Evolutionary conservation across 2,113 vertebrate genomes (phyloP), one percentile per base, ranked within the genome.

Genomic region (Machaerirhynchus nigripectus): DNA sequence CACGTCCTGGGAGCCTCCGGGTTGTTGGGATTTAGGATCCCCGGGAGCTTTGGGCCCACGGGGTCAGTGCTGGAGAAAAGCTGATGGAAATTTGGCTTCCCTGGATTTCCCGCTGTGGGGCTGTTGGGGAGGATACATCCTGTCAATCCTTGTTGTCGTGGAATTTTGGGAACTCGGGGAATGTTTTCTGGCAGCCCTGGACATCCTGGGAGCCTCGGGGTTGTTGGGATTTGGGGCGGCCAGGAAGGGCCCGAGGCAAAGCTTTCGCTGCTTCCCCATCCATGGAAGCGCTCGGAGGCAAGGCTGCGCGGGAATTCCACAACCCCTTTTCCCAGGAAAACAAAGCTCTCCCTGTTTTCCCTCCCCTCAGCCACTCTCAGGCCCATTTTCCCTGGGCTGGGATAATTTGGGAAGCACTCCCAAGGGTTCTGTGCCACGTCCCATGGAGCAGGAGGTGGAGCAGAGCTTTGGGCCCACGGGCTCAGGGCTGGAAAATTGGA

Each of bases 141-240:
- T 16, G 49, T 15, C 26, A 27, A 50, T 50, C 26, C 49, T 8
- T 15, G 49, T 50, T 50, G 49, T 9, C 15, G 26, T 27, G 49
- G 49, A 50, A 50, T 50, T 50, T 15, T 8, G 49, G 49, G 49
- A 50, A 9, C 26, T 27, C 49, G 15, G 49, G 26, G 49, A 15
- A 50, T 27, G 26, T 50, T 53, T 31, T 19, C 52, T 31, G 52
- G 17, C 52, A 31, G 52, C 11, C 28, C 49, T 39, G 50, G 42
- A 13, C 0, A 0, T 30, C 50, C 42, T 3, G 1, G 33, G 73
- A 70, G 15, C 18, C 18, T 59, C 0, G 0, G n/a, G 40, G 13
- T 6, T 35, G 27, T 26, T 31, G 68, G 5, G 6, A 5, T 52
- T 31, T 60, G 30, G 26, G 11, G 26, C 1, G 1, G 14, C 1